Percentiles rank a stretch among this genome's conserved stretches.
phyloP scores from a whole-genome alignment of 1,140 invertebrate species.

The Battus philenor region DNA sequence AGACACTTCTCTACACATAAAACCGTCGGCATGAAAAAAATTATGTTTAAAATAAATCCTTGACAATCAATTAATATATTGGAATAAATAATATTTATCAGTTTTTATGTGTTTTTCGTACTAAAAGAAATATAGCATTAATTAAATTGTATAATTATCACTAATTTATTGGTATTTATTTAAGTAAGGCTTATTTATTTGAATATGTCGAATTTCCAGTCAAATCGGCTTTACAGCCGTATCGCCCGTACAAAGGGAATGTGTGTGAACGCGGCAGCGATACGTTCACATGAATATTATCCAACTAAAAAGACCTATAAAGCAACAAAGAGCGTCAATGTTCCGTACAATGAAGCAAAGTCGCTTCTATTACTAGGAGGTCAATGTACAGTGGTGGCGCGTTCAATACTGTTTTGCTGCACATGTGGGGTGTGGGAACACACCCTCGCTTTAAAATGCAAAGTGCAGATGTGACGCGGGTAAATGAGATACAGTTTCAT shows the following conservation, averaged over 20 bases:
- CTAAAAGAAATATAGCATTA: background rate
- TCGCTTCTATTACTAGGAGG: conserved; percentile 4
- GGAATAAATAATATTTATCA: background rate
- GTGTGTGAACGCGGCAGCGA: conserved; percentile 6
- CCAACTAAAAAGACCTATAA: conserved; percentile 15
- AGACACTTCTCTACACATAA: too few relatives aligned
- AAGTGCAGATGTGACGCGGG: conserved; percentile 25
- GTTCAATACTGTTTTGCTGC: conserved; percentile 12
- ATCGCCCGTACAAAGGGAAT: conserved; percentile 1
- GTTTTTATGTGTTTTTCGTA: background rate
- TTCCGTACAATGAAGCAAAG: conserved; percentile 9
- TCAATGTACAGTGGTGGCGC: conserved; percentile 6
- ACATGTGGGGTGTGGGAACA: conserved; percentile 38
- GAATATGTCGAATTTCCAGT: background rate
- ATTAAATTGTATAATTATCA: background rate
- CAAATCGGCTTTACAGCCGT: conserved; percentile 6
- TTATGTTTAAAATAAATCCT: background rate
- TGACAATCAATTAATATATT: background rate
- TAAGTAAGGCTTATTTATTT: too few relatives aligned
- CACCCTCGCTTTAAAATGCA: conserved; percentile 23
- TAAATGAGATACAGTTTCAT: background rate
- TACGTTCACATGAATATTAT: conserved; percentile 16
- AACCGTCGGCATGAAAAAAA: too few relatives aligned
- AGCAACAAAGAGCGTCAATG: conserved; percentile 5
- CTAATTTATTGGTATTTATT: too few relatives aligned